A percentile compares a stretch with the other conserved stretches of the same genome.
Evolutionary conservation across 1,140 invertebrate species (phyloP).

Genomic region (Plodia interpunctella): DNA sequence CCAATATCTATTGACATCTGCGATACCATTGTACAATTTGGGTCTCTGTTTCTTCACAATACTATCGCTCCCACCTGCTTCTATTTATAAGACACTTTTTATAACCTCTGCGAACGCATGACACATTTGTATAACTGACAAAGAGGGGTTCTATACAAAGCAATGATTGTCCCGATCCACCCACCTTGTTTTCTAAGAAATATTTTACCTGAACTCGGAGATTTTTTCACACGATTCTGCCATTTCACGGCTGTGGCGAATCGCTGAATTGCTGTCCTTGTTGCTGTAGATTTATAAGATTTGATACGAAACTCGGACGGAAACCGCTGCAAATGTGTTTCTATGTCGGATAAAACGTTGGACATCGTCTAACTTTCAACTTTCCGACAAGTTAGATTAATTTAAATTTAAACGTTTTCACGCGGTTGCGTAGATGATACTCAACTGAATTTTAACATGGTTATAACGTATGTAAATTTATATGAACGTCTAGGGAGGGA

Average conservation of each 20-base stretch:
- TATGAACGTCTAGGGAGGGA: too few relatives aligned
- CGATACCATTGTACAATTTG: background rate
- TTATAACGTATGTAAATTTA: too few relatives aligned
- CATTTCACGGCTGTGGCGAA: background rate
- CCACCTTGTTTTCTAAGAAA: constrained; percentile 8
- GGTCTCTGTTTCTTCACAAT: background rate
- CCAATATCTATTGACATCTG: background rate
- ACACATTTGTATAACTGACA: constrained; percentile 10
- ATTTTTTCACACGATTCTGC: background rate
- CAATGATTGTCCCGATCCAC: constrained; percentile 6
- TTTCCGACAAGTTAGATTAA: background rate
- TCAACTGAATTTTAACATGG: too few relatives aligned
- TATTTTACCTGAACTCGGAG: constrained; percentile 1
- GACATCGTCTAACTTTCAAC: background rate
- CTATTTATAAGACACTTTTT: constrained; percentile 7
- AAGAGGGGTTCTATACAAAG: constrained; percentile 1
- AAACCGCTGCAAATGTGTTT: background rate
- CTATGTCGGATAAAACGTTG: background rate
- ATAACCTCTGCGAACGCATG: background rate
- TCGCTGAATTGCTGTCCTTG: background rate
- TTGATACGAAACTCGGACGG: background rate
- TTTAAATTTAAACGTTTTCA: too few relatives aligned
- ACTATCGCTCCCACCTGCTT: constrained; percentile 5
- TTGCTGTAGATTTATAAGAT: constrained; percentile 1
- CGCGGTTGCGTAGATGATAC: too few relatives aligned